A percentile compares a stretch with the other conserved stretches of the same genome.
phyloP scores from a whole-genome alignment of 1,140 invertebrate species.

The Bombus superbus region DNA sequence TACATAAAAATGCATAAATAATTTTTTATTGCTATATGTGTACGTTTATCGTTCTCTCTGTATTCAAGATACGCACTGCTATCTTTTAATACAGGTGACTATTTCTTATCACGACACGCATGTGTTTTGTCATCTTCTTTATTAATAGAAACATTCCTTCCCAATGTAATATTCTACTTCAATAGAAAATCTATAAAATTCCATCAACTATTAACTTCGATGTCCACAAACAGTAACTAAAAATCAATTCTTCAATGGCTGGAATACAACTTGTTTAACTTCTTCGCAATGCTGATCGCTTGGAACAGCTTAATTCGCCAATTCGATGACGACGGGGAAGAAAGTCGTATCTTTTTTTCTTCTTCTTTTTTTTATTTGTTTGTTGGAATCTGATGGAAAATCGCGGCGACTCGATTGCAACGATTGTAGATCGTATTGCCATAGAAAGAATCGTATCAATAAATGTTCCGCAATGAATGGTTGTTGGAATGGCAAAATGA shows the following conservation, averaged over 20 bases:
- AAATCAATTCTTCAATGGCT: background rate
- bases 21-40: too few species aligned
- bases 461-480: constrained; percentile 46
- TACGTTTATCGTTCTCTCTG: too few species aligned
- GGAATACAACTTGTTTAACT: background rate
- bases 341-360: too few species aligned
- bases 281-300: too few species aligned
- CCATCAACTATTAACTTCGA: background rate
- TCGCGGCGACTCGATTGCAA: background rate
- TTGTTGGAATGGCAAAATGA: constrained; percentile 50
- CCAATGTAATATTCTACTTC: background rate
- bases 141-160: background rate
- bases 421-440: constrained; percentile 28
- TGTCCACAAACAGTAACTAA: background rate
- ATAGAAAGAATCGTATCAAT: background rate
- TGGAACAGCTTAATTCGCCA: background rate
- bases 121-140: background rate
- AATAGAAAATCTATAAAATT: too few species aligned
- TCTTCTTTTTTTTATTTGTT: background rate
- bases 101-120: too few species aligned
- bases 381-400: background rate
- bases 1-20: too few species aligned
- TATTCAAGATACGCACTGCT: too few species aligned
- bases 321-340: background rate
- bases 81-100: too few species aligned